Conservation (phyloP, 2,113 vertebrate species). For the Burhinus oedicnemus region DNA sequence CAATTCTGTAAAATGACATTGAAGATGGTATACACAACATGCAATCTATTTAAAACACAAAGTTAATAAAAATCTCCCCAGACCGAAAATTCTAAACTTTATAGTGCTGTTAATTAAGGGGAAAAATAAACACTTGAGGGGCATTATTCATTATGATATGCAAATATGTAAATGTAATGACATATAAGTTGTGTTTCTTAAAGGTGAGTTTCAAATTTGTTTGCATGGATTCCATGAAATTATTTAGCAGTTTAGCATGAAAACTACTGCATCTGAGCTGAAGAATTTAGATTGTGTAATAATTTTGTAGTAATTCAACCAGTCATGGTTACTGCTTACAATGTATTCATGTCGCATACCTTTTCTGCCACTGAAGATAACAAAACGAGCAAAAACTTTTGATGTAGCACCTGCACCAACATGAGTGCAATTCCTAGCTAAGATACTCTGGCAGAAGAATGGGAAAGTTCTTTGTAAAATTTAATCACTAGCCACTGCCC, state of each 20-base stretch:
- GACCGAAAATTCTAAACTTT: slow-evolving; percentile 36
- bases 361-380: not conserved
- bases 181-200: not conserved
- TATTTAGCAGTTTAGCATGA: not conserved
- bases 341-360: not conserved
- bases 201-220: not conserved
- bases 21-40: not conserved
- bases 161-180: slow-evolving; percentile 5
- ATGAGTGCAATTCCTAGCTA: not conserved
- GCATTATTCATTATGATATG: not conserved
- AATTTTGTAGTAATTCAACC: not conserved
- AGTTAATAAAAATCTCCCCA: not conserved
- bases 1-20: not conserved
- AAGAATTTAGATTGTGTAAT: not conserved
- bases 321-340: not conserved
- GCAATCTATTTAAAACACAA: slow-evolving; percentile 16
- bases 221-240: not conserved
- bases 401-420: not conserved
- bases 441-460: not conserved
- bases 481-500: not conserved
- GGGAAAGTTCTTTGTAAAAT: not conserved
- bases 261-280: not conserved
- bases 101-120: slow-evolving; percentile 21
- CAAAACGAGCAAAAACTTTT: not conserved
- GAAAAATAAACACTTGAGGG: not conserved